Percentiles rank a stretch among this genome's conserved stretches.
These are phyloP conservation scores for Spermophilus dauricus DNA, from an alignment of 2,113 vertebrate genomes.

Conservation along the genomic window DNA sequence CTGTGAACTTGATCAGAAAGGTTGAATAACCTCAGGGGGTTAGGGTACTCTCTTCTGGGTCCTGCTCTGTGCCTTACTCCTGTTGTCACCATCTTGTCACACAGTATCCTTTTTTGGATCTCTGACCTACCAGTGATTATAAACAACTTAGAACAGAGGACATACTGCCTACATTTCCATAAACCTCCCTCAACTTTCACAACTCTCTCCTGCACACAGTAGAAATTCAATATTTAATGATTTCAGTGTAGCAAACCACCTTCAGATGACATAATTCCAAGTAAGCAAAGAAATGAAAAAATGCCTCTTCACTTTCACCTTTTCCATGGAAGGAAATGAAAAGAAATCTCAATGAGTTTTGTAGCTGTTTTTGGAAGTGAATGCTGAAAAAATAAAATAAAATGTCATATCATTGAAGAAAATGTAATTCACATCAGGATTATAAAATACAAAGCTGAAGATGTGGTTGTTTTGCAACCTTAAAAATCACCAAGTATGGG, in stretches of 20 bases:
- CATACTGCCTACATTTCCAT: neutral
- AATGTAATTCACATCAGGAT: neutral
- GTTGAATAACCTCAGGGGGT: too few species aligned
- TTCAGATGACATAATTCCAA: slow-evolving; percentile 3
- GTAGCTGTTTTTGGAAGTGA: slow-evolving; percentile 21
- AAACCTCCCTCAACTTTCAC: neutral
- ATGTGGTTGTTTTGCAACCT: neutral
- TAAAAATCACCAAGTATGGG: neutral
- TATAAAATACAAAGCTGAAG: neutral
- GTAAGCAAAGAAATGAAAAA: neutral
- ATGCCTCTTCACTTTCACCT: slow-evolving; percentile 2
- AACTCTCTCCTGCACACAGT: neutral
- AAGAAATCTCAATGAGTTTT: slow-evolving; percentile 5
- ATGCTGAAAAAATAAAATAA: neutral
- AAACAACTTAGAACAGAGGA: neutral
- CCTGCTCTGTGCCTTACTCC: too few species aligned
- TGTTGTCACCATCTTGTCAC: too few species aligned
- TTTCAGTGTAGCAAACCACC: neutral
- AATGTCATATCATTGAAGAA: neutral
- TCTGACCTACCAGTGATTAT: neutral
- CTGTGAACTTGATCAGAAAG: too few species aligned
- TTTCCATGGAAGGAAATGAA: neutral
- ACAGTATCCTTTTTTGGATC: neutral
- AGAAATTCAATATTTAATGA: slow-evolving; percentile 48
- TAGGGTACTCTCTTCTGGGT: too few species aligned